phyloP scores from a whole-genome alignment of 1,140 invertebrate species.

The Anagrus nilaparvatae region DNA sequence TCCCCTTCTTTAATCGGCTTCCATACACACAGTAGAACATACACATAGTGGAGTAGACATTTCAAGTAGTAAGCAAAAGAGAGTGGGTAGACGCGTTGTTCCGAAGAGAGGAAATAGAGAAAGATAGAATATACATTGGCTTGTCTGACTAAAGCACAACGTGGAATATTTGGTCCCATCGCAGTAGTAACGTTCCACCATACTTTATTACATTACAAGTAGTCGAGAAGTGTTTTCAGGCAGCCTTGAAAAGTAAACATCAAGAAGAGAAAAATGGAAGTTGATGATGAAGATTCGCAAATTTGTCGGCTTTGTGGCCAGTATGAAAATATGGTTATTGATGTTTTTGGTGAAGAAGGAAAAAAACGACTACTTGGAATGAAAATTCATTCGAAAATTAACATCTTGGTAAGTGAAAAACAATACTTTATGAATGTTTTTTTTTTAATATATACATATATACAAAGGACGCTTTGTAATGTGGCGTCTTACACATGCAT shows the following conservation, averaged over 20 bases:
- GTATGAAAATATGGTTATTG: conserved; percentile 33
- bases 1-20: too few species aligned
- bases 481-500: too few species aligned
- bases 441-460: too few species aligned
- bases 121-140: background rate
- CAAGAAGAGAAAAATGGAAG: conserved; percentile 30
- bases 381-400: conserved; percentile 36
- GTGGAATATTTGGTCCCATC: background rate
- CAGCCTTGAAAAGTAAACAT: conserved; percentile 30
- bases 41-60: too few species aligned
- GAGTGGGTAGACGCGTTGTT: too few species aligned
- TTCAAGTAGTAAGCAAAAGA: too few species aligned
- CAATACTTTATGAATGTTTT: too few species aligned
- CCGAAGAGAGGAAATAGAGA: background rate
- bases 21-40: too few species aligned
- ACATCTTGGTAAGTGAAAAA: conserved; percentile 38
- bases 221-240: conserved; percentile 25
- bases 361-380: conserved; percentile 28
- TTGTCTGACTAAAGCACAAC: background rate
- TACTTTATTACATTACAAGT: too few species aligned
- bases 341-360: conserved; percentile 38
- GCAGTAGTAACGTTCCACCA: background rate
- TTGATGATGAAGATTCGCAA: conserved; percentile 30
- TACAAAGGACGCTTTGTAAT: too few species aligned
- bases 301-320: conserved; percentile 38